Conservation (phyloP, 2,113 vertebrate species). For the Merops nubicus region DNA sequence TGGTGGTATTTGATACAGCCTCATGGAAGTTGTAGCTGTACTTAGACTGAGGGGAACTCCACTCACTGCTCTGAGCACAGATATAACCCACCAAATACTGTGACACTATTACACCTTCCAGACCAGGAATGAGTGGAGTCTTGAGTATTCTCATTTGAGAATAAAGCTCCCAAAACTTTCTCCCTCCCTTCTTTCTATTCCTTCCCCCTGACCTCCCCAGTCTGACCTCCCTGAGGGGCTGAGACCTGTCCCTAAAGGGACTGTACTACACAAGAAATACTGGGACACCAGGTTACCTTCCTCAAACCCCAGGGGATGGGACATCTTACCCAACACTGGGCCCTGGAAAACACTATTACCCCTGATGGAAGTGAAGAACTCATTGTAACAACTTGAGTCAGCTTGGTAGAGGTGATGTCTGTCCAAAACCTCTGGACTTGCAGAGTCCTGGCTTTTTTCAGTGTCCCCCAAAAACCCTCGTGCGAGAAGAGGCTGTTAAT, state of each 20-base stretch:
- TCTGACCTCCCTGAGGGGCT: neutral
- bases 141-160: neutral
- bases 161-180: neutral
- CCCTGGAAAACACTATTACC: neutral
- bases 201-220: neutral
- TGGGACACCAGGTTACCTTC: neutral
- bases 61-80: neutral
- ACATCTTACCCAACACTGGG: neutral
- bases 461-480: neutral
- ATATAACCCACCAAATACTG: neutral
- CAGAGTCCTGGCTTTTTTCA: neutral
- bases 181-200: neutral
- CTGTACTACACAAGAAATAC: neutral
- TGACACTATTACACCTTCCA: neutral
- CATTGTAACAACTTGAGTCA: accelerated
- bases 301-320: neutral
- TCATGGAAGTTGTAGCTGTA: neutral
- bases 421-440: neutral
- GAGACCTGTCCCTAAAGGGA: neutral
- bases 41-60: neutral
- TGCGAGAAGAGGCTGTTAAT: neutral
- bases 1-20: neutral
- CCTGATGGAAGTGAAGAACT: neutral
- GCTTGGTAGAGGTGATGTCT: neutral
- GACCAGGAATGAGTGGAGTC: neutral